Conservation (phyloP, 2,888 invertebrate genomes). For the Eupithecia insigniata region DNA sequence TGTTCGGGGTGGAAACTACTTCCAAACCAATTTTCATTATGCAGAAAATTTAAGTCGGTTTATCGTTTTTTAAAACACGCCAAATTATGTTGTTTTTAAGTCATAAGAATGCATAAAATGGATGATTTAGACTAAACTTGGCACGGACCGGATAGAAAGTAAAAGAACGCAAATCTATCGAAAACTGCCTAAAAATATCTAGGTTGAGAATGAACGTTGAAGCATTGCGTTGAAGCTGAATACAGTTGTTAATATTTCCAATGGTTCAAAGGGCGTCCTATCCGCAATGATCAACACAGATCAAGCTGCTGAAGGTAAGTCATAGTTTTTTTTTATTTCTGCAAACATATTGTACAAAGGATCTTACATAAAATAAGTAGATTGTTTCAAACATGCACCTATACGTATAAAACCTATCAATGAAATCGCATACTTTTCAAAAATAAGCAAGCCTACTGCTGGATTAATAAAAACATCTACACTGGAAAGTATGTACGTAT, state of each 20-base stretch:
- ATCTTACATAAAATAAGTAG: too few species aligned
- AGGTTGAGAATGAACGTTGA: background rate
- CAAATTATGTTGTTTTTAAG: background rate
- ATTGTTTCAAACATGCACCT: too few species aligned
- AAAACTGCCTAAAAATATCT: slow-evolving; percentile 1
- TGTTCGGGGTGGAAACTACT: too few species aligned
- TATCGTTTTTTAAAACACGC: too few species aligned
- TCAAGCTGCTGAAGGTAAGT: background rate
- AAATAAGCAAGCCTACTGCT: background rate
- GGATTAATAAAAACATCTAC: background rate
- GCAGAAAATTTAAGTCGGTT: too few species aligned
- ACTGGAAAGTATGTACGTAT: background rate
- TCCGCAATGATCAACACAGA: background rate
- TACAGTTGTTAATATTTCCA: background rate
- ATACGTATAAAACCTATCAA: too few species aligned
- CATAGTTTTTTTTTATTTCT: too few species aligned
- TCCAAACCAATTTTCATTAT: too few species aligned
- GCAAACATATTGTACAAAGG: too few species aligned
- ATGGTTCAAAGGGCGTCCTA: background rate
- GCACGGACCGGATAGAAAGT: background rate
- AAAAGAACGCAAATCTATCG: background rate
- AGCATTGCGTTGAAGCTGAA: background rate
- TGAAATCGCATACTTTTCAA: background rate
- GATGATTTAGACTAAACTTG: background rate
- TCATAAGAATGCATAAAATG: background rate